Base-by-base conservation (phyloP, 2,888 invertebrate genomes). In the Polydrusus tereticollis region DNA sequence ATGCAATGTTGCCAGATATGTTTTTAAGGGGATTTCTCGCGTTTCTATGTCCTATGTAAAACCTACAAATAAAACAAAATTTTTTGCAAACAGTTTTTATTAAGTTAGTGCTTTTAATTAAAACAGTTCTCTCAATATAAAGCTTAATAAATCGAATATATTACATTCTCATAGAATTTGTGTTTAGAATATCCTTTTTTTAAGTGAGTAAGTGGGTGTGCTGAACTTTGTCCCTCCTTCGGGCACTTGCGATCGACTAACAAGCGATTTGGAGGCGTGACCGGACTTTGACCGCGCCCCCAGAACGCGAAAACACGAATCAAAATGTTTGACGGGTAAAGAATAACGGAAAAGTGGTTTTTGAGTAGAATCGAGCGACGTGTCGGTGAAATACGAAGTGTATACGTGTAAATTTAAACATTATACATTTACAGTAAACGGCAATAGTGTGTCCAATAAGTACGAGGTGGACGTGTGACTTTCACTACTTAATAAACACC, bases 21-120 rank as follows among this genome's bases (percentile, higher is more conserved):
- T n/a, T n/a, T n/a, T n/a, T n/a, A n/a, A n/a, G n/a, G n/a, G n/a
- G n/a, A n/a, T n/a, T n/a, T n/a, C n/a, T n/a, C 16, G 16, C 63
- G 41, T 59, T 45, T n/a, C 4, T 16, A 4, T 14, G 10, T 14
- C 16, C n/a, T 10, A 10, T 3, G 16, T 41, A 41, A 10, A 6
- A 3, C 1, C 21, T 1, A 58, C 41, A 63, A 69, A 69, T 62
- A 66, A 73, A 67, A 75, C 52, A 47, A 3, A 26, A 21, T 33
- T 74, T 78, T 79, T 80, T 81, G 80, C 80, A 81, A 81, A 81
- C 77, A 78, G 75, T 76, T 76, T 78, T 77, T 79, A 77, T 73
- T 76, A 77, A 78, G 78, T 78, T 78, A 78, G 78, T 78, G 78
- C 78, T 78, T 75, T 77, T 73, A n/a, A n/a, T n/a, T n/a, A 80